Conservation (phyloP, 2,113 vertebrate species). For the Brachyhypopomus occidentalis region DNA sequence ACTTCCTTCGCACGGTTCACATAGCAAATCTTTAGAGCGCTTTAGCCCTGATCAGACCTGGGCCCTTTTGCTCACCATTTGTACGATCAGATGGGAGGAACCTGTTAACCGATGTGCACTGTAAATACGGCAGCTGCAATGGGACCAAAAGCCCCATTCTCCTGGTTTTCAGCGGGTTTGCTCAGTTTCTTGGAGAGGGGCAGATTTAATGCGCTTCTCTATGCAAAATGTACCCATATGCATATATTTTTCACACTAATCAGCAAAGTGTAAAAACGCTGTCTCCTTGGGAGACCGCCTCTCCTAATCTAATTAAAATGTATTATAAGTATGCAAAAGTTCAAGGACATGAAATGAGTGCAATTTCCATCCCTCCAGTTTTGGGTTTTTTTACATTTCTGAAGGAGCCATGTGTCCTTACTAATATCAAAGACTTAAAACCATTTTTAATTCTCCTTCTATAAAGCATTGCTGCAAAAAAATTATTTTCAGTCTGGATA, state of each 20-base stretch:
- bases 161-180: background rate
- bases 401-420: conserved; percentile 28
- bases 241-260: conserved; percentile 68
- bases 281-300: conserved; percentile 57
- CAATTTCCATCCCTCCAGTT: conserved; percentile 32
- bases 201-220: conserved; percentile 65
- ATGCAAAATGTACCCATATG: conserved; percentile 53
- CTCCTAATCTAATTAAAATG: conserved; percentile 69
- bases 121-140: background rate
- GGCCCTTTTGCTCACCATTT: conserved; percentile 12
- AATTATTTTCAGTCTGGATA: too few relatives aligned
- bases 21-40: conserved; percentile 54
- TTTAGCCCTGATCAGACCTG: conserved; percentile 44
- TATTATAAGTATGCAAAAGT: conserved; percentile 67
- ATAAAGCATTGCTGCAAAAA: too few relatives aligned
- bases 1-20: conserved; percentile 15
- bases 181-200: conserved; percentile 44
- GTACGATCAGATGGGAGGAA: conserved; percentile 6
- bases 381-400: background rate
- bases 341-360: conserved; percentile 62
- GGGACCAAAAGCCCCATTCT: background rate
- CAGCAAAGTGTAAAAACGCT: conserved; percentile 62
- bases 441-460: background rate
- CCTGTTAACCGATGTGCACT: conserved; percentile 22
- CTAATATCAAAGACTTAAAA: background rate